phyloP scores from a whole-genome alignment of 1,140 invertebrate genomes.

The Drosophila athabasca region DNA sequence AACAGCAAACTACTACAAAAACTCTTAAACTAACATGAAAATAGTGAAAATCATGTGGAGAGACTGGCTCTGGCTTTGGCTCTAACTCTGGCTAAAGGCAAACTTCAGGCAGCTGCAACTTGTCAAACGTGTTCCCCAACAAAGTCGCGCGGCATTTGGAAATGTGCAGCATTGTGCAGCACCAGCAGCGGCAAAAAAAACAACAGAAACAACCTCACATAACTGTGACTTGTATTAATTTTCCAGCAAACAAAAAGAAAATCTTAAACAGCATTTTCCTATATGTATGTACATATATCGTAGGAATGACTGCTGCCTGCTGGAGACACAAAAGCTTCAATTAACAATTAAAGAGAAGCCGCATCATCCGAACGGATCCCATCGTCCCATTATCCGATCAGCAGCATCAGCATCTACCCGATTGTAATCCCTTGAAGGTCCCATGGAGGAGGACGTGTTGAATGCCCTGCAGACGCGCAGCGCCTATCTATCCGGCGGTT shows the following conservation, averaged over 20 bases:
- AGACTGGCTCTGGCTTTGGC: conserved; percentile 21
- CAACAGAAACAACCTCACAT: conserved; percentile 45
- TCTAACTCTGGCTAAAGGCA: conserved; percentile 17
- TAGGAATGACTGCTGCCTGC: conserved; percentile 44
- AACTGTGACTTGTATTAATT: conserved; percentile 80
- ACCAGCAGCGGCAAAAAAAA: conserved; percentile 28
- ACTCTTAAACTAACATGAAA: conserved; percentile 66
- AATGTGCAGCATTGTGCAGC: conserved; percentile 71
- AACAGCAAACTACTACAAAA: conserved; percentile 35
- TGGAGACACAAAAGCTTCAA: conserved; percentile 35
- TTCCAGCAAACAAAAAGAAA: conserved; percentile 57
- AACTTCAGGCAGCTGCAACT: conserved; percentile 60
- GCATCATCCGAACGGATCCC: conserved; percentile 22
- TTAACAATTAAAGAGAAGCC: conserved; percentile 55
- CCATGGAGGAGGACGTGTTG: conserved; percentile 84
- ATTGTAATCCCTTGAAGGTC: background rate
- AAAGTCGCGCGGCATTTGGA: conserved; percentile 69
- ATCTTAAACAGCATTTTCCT: conserved; percentile 43
- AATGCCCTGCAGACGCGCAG: conserved; percentile 85
- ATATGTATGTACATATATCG: conserved; percentile 14
- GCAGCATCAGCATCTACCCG: background rate
- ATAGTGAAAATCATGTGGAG: conserved; percentile 81
- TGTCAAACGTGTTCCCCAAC: conserved; percentile 78
- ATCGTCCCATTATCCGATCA: background rate
- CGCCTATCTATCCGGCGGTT: conserved; percentile 87